phyloP scores from a whole-genome alignment of 2,888 invertebrate species.

The Leptinotarsa haldemani region DNA sequence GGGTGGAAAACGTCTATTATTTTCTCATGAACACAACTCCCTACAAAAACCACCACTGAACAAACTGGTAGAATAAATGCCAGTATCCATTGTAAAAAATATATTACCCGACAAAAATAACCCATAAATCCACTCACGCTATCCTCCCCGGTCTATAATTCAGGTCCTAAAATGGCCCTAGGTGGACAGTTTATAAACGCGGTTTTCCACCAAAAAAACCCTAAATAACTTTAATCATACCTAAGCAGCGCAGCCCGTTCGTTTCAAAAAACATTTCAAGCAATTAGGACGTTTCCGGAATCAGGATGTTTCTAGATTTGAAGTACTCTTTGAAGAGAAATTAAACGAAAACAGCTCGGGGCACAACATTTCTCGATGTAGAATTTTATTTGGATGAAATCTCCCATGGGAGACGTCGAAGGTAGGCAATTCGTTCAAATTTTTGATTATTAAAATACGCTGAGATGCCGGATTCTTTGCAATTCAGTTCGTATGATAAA shows the following conservation, averaged over 20 bases:
- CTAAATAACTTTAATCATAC: slow-evolving; percentile 38
- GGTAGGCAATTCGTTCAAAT: slow-evolving; percentile 22
- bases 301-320: slow-evolving; percentile 29
- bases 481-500: background rate
- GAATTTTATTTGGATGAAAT: slow-evolving; percentile 47
- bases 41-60: slow-evolving; percentile 14
- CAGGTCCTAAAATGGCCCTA: slow-evolving; percentile 32
- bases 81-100: slow-evolving; percentile 24
- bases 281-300: slow-evolving; percentile 31
- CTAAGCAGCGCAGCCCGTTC: slow-evolving; percentile 26
- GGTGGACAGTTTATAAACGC: slow-evolving; percentile 40
- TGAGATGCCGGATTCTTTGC: background rate
- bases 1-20: background rate
- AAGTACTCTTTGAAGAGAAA: slow-evolving; percentile 40
- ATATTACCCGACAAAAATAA: slow-evolving; percentile 34
- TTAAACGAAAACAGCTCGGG: slow-evolving; percentile 46
- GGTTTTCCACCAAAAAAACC: slow-evolving; percentile 27
- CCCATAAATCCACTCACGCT: slow-evolving; percentile 31
- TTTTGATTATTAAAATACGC: slow-evolving; percentile 21
- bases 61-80: background rate
- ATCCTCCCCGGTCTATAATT: slow-evolving; percentile 38
- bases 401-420: slow-evolving; percentile 22
- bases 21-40: slow-evolving; percentile 4
- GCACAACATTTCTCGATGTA: slow-evolving; percentile 35
- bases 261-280: slow-evolving; percentile 33